Percentiles rank a stretch among this genome's conserved stretches.
These are phyloP conservation scores for Bucco capensis DNA, from an alignment of 2,113 vertebrate genomes.

Conservation along the genomic window DNA sequence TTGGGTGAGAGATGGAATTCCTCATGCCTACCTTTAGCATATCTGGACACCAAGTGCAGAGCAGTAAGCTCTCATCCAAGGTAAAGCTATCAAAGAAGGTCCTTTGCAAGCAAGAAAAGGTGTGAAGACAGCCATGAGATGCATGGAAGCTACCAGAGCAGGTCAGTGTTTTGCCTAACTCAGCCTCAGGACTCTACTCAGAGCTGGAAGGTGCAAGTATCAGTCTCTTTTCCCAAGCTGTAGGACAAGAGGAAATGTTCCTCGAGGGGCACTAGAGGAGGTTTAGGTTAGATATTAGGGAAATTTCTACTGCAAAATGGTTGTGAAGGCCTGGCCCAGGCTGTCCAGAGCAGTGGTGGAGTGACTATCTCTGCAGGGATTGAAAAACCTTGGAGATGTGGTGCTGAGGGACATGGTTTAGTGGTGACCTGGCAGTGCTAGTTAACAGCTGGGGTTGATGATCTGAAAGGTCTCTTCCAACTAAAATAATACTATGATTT, in stretches of 20 bases:
- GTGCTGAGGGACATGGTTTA: too few species aligned
- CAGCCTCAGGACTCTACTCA: not conserved
- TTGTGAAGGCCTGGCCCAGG: too few species aligned
- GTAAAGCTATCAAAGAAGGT: not conserved
- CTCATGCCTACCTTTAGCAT: not conserved
- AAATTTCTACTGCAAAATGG: too few species aligned
- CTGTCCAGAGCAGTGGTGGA: too few species aligned
- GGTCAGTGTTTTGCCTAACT: not conserved
- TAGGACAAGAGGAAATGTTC: not conserved
- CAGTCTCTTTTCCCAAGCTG: not conserved
- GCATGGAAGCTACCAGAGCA: not conserved
- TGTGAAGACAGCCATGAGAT: not conserved
- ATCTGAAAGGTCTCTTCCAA: not conserved
- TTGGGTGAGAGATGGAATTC: not conserved
- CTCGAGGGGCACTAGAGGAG: too few species aligned
- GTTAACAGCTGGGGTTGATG: too few species aligned
- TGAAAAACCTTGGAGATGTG: too few species aligned
- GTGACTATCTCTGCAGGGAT: too few species aligned
- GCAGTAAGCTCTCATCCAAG: not conserved
- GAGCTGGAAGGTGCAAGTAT: not conserved
- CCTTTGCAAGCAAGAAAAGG: slow-evolving; percentile 27
- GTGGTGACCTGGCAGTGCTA: too few species aligned
- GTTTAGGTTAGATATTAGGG: too few species aligned
- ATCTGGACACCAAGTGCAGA: not conserved
- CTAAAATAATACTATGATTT: not conserved